phyloP scores from a whole-genome alignment of 2,113 vertebrate genomes.

The Thymallus thymallus region DNA sequence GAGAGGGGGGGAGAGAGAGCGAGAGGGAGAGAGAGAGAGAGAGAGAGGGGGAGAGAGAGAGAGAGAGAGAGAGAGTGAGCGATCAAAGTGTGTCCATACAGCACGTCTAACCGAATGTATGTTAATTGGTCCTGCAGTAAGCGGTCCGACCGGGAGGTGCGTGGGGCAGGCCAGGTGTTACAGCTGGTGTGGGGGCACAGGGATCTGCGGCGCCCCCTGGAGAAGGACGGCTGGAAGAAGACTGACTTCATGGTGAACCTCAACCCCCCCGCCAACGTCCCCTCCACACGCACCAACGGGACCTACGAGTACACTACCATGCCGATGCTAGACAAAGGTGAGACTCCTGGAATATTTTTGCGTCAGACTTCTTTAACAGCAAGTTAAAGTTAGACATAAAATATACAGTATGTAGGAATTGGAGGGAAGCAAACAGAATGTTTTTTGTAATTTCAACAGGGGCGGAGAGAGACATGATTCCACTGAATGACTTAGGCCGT shows the following conservation, averaged over 20 bases:
- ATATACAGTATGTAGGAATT: too few species aligned
- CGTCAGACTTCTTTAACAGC: background rate
- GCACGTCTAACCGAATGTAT: constrained; percentile 49
- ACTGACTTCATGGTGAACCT: constrained; percentile 87
- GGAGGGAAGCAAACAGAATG: background rate
- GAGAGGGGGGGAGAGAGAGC: too few species aligned
- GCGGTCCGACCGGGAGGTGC: constrained; percentile 90
- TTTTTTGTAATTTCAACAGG: constrained; percentile 67
- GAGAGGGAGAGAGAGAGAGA: too few species aligned
- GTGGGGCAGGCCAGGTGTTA: constrained; percentile 86
- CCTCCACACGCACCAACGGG: constrained; percentile 75
- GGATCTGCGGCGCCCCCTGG: constrained; percentile 88
- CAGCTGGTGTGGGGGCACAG: constrained; percentile 96
- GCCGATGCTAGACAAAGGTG: constrained; percentile 89
- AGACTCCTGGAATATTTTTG: background rate
- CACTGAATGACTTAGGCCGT: constrained; percentile 90
- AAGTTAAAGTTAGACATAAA: background rate
- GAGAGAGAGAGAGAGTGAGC: too few species aligned
- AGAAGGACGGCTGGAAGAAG: constrained; percentile 98
- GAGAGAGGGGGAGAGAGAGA: too few species aligned
- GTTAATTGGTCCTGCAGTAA: constrained; percentile 70
- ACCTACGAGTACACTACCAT: constrained; percentile 91
- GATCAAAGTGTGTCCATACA: constrained; percentile 35
- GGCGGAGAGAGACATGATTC: constrained; percentile 91
- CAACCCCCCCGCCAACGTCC: constrained; percentile 65